Base-by-base conservation (phyloP, 2,888 invertebrate genomes). In the Vanessa cardui region DNA sequence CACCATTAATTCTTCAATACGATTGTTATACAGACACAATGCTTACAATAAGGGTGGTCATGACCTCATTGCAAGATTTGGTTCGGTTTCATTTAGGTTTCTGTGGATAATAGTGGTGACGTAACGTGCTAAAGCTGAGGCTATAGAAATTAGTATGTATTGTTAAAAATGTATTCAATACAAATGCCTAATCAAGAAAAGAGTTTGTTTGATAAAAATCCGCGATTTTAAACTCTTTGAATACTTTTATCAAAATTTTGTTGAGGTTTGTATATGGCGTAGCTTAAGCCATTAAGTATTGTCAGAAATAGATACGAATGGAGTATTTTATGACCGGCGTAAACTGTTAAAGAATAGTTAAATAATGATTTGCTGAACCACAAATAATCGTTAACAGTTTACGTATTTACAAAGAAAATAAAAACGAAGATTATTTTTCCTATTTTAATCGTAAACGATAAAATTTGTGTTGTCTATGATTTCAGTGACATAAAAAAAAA, bases 261-360 rank as follows among this genome's bases (percentile, higher is more conserved):
- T 66, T 67, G 62, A 49, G 70, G 62, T 61, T 64, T 64, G 47
- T 62, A 72, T 71, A 71, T 68, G 61, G 68, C 72, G 49, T 71
- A 69, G 69, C 72, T 74, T 69, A 73, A 71, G 72, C 65, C 69
- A 74, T 71, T 72, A 72, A 74, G 26, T 16, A 72, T 75, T 73
- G 72, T 71, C 79, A 71, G 77, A 77, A 89, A 88, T 89, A 87
- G 86, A 84, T 80, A 80, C 80, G 80, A 76, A 78, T 79, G 74
- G 77, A 77, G 77, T 79, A 79, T 82, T 89, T 89, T 85, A 89
- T 81, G 82, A 79, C 74, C 59, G 76, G 76, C 80, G 82, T 90
- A 85, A 89, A 90, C 80, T 77, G 81, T 79, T 80, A 77, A 80
- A 85, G 88, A 84, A 87, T 60, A 87, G 86, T 86, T 87, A 83